phyloP scores from a whole-genome alignment of 2,797 vertebrate species.

The Syncerus caffer region DNA sequence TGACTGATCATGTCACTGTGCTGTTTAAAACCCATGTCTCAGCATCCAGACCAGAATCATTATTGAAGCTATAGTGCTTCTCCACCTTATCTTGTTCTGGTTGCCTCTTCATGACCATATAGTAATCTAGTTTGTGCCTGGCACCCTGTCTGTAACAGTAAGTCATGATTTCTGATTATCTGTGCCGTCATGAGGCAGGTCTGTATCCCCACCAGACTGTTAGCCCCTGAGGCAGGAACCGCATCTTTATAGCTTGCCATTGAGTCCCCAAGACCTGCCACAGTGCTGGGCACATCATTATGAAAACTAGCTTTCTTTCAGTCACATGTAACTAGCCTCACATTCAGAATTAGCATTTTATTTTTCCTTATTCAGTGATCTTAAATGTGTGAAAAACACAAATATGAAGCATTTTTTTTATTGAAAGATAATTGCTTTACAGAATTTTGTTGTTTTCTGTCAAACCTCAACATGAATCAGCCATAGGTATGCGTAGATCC shows the following conservation, averaged over 20 bases:
- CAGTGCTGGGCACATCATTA: not conserved
- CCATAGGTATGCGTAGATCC: not conserved
- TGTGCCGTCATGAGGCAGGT: not conserved
- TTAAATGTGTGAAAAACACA: not conserved
- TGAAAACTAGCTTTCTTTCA: not conserved
- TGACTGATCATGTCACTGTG: not conserved
- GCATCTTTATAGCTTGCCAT: not conserved
- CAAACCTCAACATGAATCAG: not conserved
- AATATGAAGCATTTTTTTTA: not conserved
- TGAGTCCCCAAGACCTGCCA: not conserved
- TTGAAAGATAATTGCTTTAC: not conserved
- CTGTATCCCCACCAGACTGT: not conserved
- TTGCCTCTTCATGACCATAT: not conserved
- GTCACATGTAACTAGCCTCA: not conserved
- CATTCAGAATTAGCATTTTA: not conserved
- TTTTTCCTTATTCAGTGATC: not conserved
- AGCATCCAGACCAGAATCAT: not conserved
- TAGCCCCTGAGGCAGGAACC: not conserved
- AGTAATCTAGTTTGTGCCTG: not conserved
- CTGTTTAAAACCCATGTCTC: not conserved
- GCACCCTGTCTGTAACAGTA: not conserved
- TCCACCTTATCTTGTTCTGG: not conserved
- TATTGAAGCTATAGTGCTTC: accelerated
- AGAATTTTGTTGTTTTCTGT: not conserved
- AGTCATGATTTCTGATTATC: not conserved